Evolutionary conservation across 1,140 invertebrate species (phyloP).

Genomic region (Cydia fagiglandana): DNA sequence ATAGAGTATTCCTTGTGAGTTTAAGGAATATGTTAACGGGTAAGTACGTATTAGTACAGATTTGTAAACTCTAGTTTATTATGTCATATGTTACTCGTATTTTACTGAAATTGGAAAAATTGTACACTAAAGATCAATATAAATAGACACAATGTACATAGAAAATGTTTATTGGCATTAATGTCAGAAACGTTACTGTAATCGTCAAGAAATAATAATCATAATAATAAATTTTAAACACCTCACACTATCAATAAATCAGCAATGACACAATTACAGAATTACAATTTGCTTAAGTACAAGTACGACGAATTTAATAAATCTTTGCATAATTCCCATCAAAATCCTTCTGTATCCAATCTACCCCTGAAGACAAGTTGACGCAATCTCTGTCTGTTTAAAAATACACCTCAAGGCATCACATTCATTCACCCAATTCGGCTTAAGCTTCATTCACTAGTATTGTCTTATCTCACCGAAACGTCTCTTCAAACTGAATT

Average conservation of each 20-base stretch:
- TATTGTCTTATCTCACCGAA: not conserved
- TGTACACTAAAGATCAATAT: too few relatives aligned
- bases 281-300: too few relatives aligned
- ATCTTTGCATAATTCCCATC: not conserved
- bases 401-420: slow-evolving; percentile 13
- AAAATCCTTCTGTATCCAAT: not conserved
- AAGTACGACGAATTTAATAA: too few relatives aligned
- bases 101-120: not conserved
- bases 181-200: too few relatives aligned
- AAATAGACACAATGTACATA: too few relatives aligned
- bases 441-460: slow-evolving; percentile 16
- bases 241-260: too few relatives aligned
- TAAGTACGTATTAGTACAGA: not conserved
- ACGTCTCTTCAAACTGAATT: not conserved
- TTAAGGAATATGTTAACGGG: not conserved
- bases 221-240: too few relatives aligned
- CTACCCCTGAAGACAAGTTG: not conserved
- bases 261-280: too few relatives aligned
- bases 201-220: too few relatives aligned
- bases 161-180: too few relatives aligned
- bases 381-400: not conserved
- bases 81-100: not conserved
- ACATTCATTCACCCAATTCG: slow-evolving; percentile 20
- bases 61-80: not conserved
- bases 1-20: slow-evolving; percentile 11